Evolutionary conservation across 2,113 vertebrate genomes (phyloP), one percentile per base, ranked within the genome.

Genomic region (Craseonycteris thonglongyai): DNA sequence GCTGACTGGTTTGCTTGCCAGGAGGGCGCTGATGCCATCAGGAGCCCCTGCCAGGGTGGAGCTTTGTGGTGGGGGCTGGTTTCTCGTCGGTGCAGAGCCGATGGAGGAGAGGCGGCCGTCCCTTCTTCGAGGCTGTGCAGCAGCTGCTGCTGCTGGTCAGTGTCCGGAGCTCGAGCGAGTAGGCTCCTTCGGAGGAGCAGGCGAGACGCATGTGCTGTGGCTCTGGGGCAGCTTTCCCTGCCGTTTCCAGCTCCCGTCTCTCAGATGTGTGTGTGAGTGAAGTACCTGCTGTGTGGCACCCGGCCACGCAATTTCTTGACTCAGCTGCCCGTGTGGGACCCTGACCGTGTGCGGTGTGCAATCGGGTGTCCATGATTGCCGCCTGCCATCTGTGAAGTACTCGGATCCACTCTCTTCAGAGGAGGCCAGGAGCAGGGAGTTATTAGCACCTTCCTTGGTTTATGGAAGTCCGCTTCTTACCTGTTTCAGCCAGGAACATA

Each of bases 401-500:
- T 85, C 82, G 74, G 94, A 87, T 76, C 59, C 63, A 16, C 10
- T 74, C 11, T 95, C 35, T 78, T 93, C 54, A 47, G 47, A 82
- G 19, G 33, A 90, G 45, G 38, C 82, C 40, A 33, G 59, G 59
- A 91, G 24, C 83, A 22, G 59, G 92, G 88, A 59, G 88, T n/a
- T n/a, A n/a, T 74, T 83, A 49, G 83, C 56, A 51, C 88, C n/a
- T 51, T 35, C 69, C 54, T 81, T 21, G 61, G 74, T 85, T 83
- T 93, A 28, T 92, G 81, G 83, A 96, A 94, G 89, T 94, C 0
- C 1, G 47, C 40, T 40, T 22, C 40, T 24, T 26, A 47, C 94
- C 75, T 87, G 93, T 66, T 45, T 61, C 35, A 96, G 96, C 91
- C 76, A 9, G 79, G 30, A 84, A 96, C 95, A 84, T 56, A 6